Base-by-base conservation (phyloP, 2,888 invertebrate genomes). In the Leptinotarsa tumamoca region DNA sequence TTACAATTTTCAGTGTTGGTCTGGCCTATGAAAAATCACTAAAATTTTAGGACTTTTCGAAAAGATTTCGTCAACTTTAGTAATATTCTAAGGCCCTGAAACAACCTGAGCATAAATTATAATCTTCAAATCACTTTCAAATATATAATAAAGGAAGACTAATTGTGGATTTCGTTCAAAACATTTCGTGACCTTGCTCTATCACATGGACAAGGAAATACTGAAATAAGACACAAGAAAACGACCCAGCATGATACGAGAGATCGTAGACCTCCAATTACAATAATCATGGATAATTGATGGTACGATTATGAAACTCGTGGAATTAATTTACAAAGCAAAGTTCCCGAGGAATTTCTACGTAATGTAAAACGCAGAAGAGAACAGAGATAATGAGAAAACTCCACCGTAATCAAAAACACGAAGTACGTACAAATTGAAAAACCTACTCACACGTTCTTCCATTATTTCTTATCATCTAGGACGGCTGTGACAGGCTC, bases 341-440 rank as follows among this genome's bases (percentile, higher is more conserved):
- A 15, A 21, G 23, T 3, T 23, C 58, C 15, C 15, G 4, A 4
- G 4, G 58, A 21, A 23, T 21, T 58, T 14, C 21, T 21, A 58
- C 58, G 21, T 13, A 58, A 54, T 54, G 18, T 23, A 21, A 5
- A 14, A 23, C 58, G 58, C 18, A 4, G 15, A 58, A 58, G 15
- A 58, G 58, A 58, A 58, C 52, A n/a, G 58, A 58, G 3, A 58
- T 58, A 58, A 23, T 58, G 58, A 58, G 58, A 58, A 58, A 58
- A 58, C 23, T 58, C 15, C 58, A 15, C 58, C 4, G 14, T 58
- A 4, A 58, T 27, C 23, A 14, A 58, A 58, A 58, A 58, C 17
- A 21, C 58, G 23, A 27, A 21, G 13, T 23, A 58, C 21, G 4
- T 5, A 21, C 58, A 23, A 23, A 58, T 18, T 43, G 13, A 43